Conservation (phyloP, 1,140 invertebrate species). For the Heliconius hermathena region DNA sequence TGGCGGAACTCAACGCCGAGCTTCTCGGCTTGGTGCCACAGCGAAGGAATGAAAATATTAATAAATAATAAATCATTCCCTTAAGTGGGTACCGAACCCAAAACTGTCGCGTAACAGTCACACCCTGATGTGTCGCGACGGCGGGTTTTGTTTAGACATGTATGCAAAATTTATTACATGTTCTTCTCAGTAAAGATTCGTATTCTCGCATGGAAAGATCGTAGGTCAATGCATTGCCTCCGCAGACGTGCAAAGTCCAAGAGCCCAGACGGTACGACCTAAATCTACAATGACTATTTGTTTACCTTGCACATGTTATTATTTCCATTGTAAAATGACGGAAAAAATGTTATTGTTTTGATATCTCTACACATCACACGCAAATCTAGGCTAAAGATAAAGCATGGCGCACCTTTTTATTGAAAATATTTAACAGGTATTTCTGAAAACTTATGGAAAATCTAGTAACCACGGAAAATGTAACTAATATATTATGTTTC, state of each 20-base stretch:
- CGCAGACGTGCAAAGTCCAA: constrained; percentile 58
- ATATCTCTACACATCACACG: not conserved
- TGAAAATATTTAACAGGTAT: too few species aligned
- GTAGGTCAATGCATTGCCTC: constrained; percentile 43
- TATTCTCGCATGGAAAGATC: constrained; percentile 30
- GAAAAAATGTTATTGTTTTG: not conserved
- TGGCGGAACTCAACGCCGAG: too few species aligned
- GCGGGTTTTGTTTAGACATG: too few species aligned
- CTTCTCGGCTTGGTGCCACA: too few species aligned
- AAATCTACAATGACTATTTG: constrained; percentile 42
- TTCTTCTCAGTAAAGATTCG: not conserved
- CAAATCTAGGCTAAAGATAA: constrained; percentile 2
- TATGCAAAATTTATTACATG: not conserved
- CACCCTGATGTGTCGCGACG: too few species aligned
- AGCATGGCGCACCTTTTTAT: not conserved
- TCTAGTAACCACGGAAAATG: too few species aligned
- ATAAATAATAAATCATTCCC: too few species aligned
- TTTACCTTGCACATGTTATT: not conserved
- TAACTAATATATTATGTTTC: too few species aligned
- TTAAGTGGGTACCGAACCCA: too few species aligned
- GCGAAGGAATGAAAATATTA: too few species aligned
- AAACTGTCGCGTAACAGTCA: too few species aligned
- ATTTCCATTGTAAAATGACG: not conserved
- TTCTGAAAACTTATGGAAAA: too few species aligned
- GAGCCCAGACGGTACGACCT: constrained; percentile 55